These are phyloP conservation scores for Psittacula derbiana DNA, from an alignment of 2,797 vertebrate genomes.

Conservation along the genomic window DNA sequence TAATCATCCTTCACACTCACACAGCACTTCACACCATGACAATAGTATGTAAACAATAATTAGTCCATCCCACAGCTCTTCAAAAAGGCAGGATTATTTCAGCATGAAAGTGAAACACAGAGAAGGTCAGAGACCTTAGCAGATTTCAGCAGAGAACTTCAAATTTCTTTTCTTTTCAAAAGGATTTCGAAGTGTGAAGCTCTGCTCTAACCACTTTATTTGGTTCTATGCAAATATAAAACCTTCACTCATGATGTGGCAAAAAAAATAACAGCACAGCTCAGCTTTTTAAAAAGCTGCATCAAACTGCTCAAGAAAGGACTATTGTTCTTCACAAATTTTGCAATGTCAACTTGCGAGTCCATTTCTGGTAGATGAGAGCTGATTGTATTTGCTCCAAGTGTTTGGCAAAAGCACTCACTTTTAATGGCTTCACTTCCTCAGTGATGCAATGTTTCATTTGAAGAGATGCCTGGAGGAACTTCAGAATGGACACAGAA, in stretches of 20 bases:
- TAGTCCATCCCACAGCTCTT: neutral
- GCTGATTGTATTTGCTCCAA: conserved; percentile 26
- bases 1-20: neutral
- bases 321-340: conserved; percentile 31
- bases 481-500: conserved; percentile 7
- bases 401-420: neutral
- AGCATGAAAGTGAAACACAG: neutral
- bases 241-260: neutral
- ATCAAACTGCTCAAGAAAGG: conserved; percentile 15
- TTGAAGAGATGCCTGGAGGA: conserved; percentile 40
- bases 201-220: neutral
- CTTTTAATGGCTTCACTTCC: conserved; percentile 38
- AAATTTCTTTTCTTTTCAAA: neutral
- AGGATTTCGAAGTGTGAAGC: neutral
- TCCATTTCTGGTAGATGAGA: conserved; percentile 34
- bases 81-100: neutral
- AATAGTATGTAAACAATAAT: neutral
- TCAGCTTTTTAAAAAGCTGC: neutral
- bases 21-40: neutral
- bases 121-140: neutral
- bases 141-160: neutral
- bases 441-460: conserved; percentile 37
- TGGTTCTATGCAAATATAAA: neutral
- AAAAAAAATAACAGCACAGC: neutral
- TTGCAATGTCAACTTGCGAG: conserved; percentile 40